A percentile compares a stretch with the other conserved stretches of the same genome.
Evolutionary conservation across 23 tunicate species (phyloP).

Genomic region (Clavelina lepadiformis): DNA sequence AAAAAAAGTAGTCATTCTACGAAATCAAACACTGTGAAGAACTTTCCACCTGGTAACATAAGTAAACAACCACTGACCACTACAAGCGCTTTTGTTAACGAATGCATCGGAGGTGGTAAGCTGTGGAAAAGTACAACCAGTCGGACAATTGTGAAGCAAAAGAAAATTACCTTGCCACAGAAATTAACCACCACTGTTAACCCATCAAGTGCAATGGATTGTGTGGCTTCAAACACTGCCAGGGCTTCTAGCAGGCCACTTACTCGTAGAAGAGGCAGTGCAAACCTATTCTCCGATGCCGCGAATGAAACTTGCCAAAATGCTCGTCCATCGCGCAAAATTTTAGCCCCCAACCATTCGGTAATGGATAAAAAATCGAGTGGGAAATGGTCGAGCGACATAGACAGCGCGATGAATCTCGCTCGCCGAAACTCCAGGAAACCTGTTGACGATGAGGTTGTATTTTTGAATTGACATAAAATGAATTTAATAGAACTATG

Average conservation of each 20-base stretch:
- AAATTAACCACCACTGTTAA: not conserved
- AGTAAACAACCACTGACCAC: too few species aligned
- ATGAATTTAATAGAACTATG: too few species aligned
- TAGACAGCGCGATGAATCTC: not conserved
- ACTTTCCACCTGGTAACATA: too few species aligned
- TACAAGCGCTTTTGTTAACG: too few species aligned
- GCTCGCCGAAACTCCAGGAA: too few species aligned
- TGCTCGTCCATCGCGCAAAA: not conserved
- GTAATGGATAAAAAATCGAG: not conserved
- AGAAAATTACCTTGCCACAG: not conserved
- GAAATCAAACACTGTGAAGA: too few species aligned
- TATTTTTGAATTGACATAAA: too few species aligned
- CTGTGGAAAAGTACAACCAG: too few species aligned
- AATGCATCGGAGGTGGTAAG: too few species aligned
- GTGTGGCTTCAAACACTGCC: slow-evolving; percentile 3
- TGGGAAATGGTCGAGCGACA: not conserved
- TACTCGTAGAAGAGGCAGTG: not conserved
- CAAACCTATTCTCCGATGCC: not conserved
- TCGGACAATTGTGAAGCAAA: not conserved
- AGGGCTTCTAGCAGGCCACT: not conserved
- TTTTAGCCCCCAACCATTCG: not conserved
- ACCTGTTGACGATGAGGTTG: too few species aligned
- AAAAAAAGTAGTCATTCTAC: too few species aligned
- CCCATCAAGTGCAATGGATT: slow-evolving; percentile 23
- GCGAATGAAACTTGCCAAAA: too few species aligned